Conservation (phyloP, 2,113 vertebrate species). For the Nematolebias whitei region DNA sequence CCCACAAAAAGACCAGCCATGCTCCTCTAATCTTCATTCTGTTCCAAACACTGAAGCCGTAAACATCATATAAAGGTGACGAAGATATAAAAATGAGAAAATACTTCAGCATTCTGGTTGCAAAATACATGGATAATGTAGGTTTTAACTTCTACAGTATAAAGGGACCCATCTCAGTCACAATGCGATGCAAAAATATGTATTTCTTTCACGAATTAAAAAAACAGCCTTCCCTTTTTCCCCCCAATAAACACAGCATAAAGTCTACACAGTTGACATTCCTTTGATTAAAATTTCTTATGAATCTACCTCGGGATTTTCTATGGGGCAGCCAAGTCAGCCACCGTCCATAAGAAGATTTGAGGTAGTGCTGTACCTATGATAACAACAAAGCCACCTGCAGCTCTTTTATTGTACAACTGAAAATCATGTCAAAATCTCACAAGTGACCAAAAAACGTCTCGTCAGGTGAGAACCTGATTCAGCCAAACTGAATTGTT, state of each 20-base stretch:
- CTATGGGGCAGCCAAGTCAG: conserved; percentile 39
- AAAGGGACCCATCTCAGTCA: conserved; percentile 39
- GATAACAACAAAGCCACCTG: conserved; percentile 61
- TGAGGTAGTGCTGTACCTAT: conserved; percentile 79
- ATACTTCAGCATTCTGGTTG: conserved; percentile 70
- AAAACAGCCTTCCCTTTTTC: conserved; percentile 45
- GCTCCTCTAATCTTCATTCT: conserved; percentile 19
- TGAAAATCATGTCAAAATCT: conserved; percentile 11
- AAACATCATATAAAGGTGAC: conserved; percentile 71
- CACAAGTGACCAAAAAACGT: neutral
- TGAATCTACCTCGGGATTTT: conserved; percentile 60
- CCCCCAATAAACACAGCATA: conserved; percentile 57
- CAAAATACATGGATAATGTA: conserved; percentile 56
- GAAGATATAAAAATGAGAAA: conserved; percentile 67
- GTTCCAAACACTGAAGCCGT: conserved; percentile 60
- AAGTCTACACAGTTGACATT: conserved; percentile 48
- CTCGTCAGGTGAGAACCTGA: conserved; percentile 10
- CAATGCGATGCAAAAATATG: conserved; percentile 35
- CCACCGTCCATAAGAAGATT: conserved; percentile 49
- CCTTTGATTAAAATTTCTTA: conserved; percentile 58
- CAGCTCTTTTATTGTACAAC: conserved; percentile 31
- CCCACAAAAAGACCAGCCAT: conserved; percentile 32
- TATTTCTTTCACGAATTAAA: neutral
- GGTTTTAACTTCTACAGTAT: conserved; percentile 49
- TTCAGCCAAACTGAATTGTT: conserved; percentile 12